Evolutionary conservation across 2,888 invertebrate species (phyloP).

Genomic region (Tribolium freemani): DNA sequence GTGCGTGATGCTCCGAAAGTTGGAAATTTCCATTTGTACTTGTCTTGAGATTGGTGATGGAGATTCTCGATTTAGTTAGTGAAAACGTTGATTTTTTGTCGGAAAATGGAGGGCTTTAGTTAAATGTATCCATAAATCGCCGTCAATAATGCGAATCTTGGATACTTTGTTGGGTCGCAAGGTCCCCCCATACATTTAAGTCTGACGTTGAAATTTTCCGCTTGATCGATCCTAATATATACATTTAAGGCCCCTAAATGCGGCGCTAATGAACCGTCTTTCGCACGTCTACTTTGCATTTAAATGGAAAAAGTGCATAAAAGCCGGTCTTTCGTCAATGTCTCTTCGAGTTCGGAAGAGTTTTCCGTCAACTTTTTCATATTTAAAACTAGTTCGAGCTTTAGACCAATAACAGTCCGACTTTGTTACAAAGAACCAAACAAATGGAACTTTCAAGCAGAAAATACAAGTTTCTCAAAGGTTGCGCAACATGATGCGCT

Average conservation of each 20-base stretch:
- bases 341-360: not conserved
- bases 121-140: not conserved
- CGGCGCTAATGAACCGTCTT: slow-evolving; percentile 14
- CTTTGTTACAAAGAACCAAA: not conserved
- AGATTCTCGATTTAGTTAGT: too few relatives aligned
- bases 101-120: not conserved
- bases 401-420: too few relatives aligned
- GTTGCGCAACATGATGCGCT: slow-evolving; percentile 11
- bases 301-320: slow-evolving; percentile 22
- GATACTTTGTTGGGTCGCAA: not conserved
- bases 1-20: too few relatives aligned
- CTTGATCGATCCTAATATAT: slow-evolving; percentile 12
- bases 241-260: not conserved
- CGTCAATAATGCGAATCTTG: slow-evolving; percentile 6
- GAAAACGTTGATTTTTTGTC: too few relatives aligned
- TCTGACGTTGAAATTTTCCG: not conserved
- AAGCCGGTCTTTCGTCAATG: slow-evolving; percentile 7
- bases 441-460: slow-evolving; percentile 3
- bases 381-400: too few relatives aligned
- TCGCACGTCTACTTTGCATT: slow-evolving; percentile 19
- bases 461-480: not conserved
- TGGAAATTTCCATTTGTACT: too few relatives aligned
- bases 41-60: too few relatives aligned
- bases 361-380: too few relatives aligned
- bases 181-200: slow-evolving; percentile 1